Conservation (phyloP, 2,113 vertebrate species). For the Gambusia affinis region DNA sequence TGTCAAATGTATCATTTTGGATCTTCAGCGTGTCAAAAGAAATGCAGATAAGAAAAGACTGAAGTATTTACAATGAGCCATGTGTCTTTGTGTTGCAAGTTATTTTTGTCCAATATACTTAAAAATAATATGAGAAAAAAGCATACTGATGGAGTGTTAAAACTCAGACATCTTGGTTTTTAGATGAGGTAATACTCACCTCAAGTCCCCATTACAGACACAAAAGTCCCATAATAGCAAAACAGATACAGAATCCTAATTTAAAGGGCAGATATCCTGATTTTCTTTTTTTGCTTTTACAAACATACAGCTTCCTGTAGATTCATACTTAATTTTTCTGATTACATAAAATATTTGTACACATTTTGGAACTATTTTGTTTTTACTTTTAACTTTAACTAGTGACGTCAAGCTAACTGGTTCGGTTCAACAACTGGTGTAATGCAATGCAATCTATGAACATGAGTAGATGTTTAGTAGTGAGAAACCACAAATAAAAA, state of each 20-base stretch:
- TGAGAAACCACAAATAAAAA: too few species aligned
- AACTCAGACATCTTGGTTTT: background rate
- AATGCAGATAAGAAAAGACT: constrained; percentile 28
- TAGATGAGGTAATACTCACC: background rate
- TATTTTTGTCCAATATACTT: constrained; percentile 30
- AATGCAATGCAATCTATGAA: too few species aligned
- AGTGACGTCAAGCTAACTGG: too few species aligned
- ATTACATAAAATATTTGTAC: too few species aligned
- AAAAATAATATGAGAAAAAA: background rate
- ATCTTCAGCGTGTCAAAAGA: constrained; percentile 27
- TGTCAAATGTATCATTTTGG: constrained; percentile 3
- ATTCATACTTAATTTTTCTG: too few species aligned
- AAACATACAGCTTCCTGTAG: too few species aligned
- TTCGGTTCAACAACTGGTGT: too few species aligned
- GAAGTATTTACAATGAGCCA: constrained; percentile 13
- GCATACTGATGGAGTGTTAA: background rate
- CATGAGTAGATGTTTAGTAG: too few species aligned
- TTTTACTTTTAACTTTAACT: too few species aligned
- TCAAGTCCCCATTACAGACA: constrained; percentile 3
- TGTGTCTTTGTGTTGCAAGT: constrained; percentile 53
- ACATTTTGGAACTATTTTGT: too few species aligned
- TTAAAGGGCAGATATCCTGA: background rate
- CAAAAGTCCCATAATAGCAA: constrained; percentile 7
- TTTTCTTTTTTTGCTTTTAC: background rate
- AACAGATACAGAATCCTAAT: constrained; percentile 20